A percentile compares a stretch with the other conserved stretches of the same genome.
Conservation (phyloP, 1,140 invertebrate species). For the Globodera ellingtonae region DNA sequence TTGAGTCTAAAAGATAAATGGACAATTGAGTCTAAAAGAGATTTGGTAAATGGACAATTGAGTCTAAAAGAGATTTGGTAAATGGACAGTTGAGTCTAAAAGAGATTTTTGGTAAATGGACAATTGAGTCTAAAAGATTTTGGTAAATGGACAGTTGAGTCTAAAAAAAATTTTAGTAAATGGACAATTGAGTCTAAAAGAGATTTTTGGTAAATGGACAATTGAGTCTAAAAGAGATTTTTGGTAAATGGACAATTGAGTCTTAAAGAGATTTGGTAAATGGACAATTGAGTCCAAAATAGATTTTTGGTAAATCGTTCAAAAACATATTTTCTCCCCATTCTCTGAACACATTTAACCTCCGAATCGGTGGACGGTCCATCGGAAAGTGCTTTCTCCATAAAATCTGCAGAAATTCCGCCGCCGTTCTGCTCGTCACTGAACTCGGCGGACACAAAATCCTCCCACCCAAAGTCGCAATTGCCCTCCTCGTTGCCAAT, state of each 20-base stretch:
- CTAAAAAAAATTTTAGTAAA: slow-evolving; percentile 2
- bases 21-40: slow-evolving; percentile 3
- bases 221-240: slow-evolving; percentile 5
- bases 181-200: slow-evolving; percentile 10
- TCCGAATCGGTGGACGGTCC: not conserved
- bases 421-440: not conserved
- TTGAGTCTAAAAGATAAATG: slow-evolving; percentile 5
- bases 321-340: not conserved
- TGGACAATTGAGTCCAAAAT: slow-evolving; percentile 7
- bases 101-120: too few species aligned
- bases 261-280: slow-evolving; percentile 7
- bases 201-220: too few species aligned
- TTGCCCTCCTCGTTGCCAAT: slow-evolving; percentile 1
- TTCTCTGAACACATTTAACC: not conserved
- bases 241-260: slow-evolving; percentile 6
- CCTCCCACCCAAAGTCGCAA: not conserved
- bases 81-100: slow-evolving; percentile 10
- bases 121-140: slow-evolving; percentile 1
- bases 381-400: not conserved
- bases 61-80: slow-evolving; percentile 4
- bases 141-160: slow-evolving; percentile 2
- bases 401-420: not conserved
- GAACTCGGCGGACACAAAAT: not conserved
- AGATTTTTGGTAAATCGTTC: not conserved
- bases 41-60: slow-evolving; percentile 15